Percentiles rank a stretch among this genome's conserved stretches.
Evolutionary conservation across 2,888 invertebrate species (phyloP).

Genomic region (Notocelia uddmanniana): DNA sequence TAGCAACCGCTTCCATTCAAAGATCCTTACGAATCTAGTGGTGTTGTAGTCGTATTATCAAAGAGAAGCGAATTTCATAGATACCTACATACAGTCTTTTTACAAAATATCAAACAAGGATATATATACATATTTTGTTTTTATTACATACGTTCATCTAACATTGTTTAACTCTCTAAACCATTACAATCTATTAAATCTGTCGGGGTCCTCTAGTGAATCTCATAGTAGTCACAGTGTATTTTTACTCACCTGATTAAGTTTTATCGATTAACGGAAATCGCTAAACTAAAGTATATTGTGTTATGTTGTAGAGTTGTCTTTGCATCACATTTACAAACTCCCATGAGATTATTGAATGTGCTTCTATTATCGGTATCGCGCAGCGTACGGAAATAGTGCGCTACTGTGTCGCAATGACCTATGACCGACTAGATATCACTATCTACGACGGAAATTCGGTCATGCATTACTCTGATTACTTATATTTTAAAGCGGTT

Average conservation of each 20-base stretch:
- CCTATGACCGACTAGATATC: slow-evolving; percentile 59
- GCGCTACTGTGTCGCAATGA: slow-evolving; percentile 57
- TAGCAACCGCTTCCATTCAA: too few relatives aligned
- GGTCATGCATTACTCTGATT: slow-evolving; percentile 55
- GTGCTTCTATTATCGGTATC: slow-evolving; percentile 32
- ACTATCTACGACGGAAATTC: slow-evolving; percentile 62
- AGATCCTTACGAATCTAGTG: too few relatives aligned
- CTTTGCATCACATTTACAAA: slow-evolving; percentile 7
- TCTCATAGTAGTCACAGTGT: too few relatives aligned
- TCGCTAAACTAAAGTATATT: neutral
- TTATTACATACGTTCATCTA: too few relatives aligned
- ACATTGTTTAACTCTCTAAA: too few relatives aligned
- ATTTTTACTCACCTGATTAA: neutral
- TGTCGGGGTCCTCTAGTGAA: too few relatives aligned
- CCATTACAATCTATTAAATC: too few relatives aligned
- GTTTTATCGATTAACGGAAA: slow-evolving; percentile 24
- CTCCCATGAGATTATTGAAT: slow-evolving; percentile 20
- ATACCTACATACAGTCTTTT: too few relatives aligned
- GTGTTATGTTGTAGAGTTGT: slow-evolving; percentile 2
- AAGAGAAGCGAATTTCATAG: too few relatives aligned
- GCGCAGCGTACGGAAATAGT: slow-evolving; percentile 57
- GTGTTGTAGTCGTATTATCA: too few relatives aligned
- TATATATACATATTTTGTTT: too few relatives aligned
- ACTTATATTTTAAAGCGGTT: slow-evolving; percentile 48
- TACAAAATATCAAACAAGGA: too few relatives aligned